phyloP scores from a whole-genome alignment of 1,140 invertebrate species.

The Heterodera schachtii region DNA sequence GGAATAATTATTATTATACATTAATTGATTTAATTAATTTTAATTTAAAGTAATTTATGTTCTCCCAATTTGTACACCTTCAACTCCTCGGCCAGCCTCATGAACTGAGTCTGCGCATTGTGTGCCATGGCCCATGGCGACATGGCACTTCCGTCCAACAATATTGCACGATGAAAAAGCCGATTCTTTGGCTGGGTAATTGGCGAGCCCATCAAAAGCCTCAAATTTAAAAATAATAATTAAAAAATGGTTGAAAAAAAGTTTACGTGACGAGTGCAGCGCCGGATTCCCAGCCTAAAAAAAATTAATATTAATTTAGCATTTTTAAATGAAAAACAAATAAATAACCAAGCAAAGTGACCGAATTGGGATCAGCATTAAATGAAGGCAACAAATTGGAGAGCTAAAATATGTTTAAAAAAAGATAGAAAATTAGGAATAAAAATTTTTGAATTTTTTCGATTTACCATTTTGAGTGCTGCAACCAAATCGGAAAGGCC shows the following conservation, averaged over 20 bases:
- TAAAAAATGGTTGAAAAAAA: no score
- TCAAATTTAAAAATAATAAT: conserved; percentile 30
- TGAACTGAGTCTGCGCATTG: conserved; percentile 60
- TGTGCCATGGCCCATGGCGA: conserved; percentile 61
- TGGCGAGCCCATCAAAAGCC: conserved; percentile 64
- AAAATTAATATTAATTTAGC: conserved; percentile 17
- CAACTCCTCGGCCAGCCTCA: conserved; percentile 57
- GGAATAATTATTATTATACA: not conserved
- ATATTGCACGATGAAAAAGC: conserved; percentile 61
- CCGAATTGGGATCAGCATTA: conserved; percentile 66
- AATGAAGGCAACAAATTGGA: conserved; percentile 63
- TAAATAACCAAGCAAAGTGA: conserved; percentile 67
- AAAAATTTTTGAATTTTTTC: conserved; percentile 26
- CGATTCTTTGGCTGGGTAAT: conserved; percentile 62
- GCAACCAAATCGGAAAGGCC: conserved; percentile 63
- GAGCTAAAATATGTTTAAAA: not conserved
- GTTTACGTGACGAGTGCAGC: conserved; percentile 47
- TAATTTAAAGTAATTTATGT: no score
- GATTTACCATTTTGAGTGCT: conserved; percentile 67
- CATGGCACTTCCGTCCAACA: conserved; percentile 61
- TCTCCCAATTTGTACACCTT: conserved; percentile 32
- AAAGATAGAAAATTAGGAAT: not conserved
- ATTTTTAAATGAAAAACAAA: not conserved
- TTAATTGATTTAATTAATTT: no score
- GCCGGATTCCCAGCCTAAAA: conserved; percentile 61